Conservation (phyloP, 2,797 vertebrate genomes). For the Passerculus sandwichensis region DNA sequence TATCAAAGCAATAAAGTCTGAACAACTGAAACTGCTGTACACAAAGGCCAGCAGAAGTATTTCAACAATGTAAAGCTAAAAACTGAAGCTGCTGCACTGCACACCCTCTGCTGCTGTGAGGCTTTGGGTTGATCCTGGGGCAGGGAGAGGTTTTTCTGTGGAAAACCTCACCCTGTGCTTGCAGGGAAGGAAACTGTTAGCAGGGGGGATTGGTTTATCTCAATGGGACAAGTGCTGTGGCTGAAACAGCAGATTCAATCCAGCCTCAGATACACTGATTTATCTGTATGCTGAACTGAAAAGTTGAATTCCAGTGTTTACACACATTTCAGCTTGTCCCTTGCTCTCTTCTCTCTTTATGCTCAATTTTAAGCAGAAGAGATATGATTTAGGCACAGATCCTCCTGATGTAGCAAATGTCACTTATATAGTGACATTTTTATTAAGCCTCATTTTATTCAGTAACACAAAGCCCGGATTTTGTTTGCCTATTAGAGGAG, state of each 20-base stretch:
- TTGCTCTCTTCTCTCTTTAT: background rate
- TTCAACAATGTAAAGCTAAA: slow-evolving; percentile 13
- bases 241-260: background rate
- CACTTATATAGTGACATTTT: background rate
- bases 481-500: background rate
- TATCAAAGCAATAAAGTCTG: slow-evolving; percentile 26
- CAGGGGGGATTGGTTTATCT: background rate
- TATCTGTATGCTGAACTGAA: background rate
- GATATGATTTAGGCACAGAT: background rate
- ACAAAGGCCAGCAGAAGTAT: slow-evolving; percentile 35
- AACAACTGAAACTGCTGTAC: slow-evolving; percentile 17
- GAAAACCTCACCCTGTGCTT: background rate
- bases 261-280: background rate
- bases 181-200: background rate
- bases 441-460: background rate
- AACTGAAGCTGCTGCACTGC: background rate
- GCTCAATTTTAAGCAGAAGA: background rate
- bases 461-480: background rate
- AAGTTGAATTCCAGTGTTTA: background rate
- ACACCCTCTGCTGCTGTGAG: background rate
- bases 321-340: background rate
- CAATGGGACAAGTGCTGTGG: background rate
- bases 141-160: background rate
- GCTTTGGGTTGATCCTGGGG: background rate
- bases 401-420: background rate